Conservation (phyloP, 2,797 vertebrate species). For the Scyliorhinus canicula region DNA sequence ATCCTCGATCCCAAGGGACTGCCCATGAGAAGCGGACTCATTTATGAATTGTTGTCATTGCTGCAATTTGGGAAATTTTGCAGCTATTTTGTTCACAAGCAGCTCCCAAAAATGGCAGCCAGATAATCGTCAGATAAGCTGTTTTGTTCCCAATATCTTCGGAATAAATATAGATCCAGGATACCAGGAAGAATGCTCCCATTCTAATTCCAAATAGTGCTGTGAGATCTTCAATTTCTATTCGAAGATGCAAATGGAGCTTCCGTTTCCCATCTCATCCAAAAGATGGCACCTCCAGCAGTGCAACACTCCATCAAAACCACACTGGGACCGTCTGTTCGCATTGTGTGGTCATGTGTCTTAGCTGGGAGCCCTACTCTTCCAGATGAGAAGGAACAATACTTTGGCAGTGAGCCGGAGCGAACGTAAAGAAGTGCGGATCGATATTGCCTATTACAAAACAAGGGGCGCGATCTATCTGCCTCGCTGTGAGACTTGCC, state of each 20-base stretch:
- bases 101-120: background rate
- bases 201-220: too few relatives aligned
- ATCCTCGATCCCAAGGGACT: too few relatives aligned
- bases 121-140: too few relatives aligned
- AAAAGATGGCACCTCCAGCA: background rate
- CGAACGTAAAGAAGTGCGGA: background rate
- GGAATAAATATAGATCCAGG: too few relatives aligned
- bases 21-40: too few relatives aligned
- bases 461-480: too few relatives aligned
- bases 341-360: background rate
- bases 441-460: background rate
- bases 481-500: too few relatives aligned
- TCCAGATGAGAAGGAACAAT: too few relatives aligned
- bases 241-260: too few relatives aligned
- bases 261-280: too few relatives aligned
- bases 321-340: background rate
- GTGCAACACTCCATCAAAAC: background rate
- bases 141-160: too few relatives aligned
- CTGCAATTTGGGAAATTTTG: background rate
- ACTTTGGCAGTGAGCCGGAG: background rate
- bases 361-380: background rate
- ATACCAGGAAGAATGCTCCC: background rate
- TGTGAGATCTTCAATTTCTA: too few relatives aligned
- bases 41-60: background rate
- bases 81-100: background rate